Evolutionary conservation across 23 tunicate species (phyloP).

Genomic region (Trididemnum nubilum): DNA sequence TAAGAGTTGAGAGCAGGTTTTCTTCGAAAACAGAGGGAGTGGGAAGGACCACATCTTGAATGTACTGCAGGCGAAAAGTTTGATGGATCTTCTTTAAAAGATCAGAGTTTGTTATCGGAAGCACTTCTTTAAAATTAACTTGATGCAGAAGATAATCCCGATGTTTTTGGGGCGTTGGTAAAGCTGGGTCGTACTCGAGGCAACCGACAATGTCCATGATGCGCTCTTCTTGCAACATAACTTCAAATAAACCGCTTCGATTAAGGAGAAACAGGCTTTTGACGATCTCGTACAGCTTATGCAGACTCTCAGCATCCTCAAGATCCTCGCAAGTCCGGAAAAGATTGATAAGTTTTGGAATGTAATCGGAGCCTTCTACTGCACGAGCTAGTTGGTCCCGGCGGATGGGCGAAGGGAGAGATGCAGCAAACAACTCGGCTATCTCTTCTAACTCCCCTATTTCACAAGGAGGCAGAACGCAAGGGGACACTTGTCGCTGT

Average conservation of each 20-base stretch:
- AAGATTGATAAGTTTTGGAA: slow-evolving; percentile 68
- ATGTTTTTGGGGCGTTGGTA: slow-evolving; percentile 57
- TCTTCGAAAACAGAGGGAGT: slow-evolving; percentile 98
- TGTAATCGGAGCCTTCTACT: slow-evolving; percentile 80
- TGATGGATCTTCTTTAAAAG: slow-evolving; percentile 84
- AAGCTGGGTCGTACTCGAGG: slow-evolving; percentile 85
- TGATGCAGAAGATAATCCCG: slow-evolving; percentile 77
- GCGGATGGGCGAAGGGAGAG: slow-evolving; percentile 62
- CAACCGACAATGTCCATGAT: slow-evolving; percentile 87
- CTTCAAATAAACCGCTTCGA: slow-evolving; percentile 72
- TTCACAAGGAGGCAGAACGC: slow-evolving; percentile 80
- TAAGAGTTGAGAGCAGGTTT: slow-evolving; percentile 84
- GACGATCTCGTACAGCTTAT: slow-evolving; percentile 77
- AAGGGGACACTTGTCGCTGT: slow-evolving; percentile 64
- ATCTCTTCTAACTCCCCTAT: slow-evolving; percentile 80
- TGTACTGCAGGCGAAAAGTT: slow-evolving; percentile 94
- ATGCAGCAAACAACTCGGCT: slow-evolving; percentile 51
- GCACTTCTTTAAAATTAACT: slow-evolving; percentile 88
- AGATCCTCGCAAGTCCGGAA: slow-evolving; percentile 85
- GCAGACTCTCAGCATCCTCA: slow-evolving; percentile 68
- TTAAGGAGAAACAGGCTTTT: slow-evolving; percentile 77
- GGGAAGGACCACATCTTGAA: slow-evolving; percentile 93
- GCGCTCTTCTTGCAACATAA: slow-evolving; percentile 67
- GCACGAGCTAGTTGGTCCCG: slow-evolving; percentile 89
- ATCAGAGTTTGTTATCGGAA: slow-evolving; percentile 70